Percentiles rank a stretch among this genome's conserved stretches.
phyloP scores from a whole-genome alignment of 2,113 vertebrate species.

The Ascaphus truei region DNA sequence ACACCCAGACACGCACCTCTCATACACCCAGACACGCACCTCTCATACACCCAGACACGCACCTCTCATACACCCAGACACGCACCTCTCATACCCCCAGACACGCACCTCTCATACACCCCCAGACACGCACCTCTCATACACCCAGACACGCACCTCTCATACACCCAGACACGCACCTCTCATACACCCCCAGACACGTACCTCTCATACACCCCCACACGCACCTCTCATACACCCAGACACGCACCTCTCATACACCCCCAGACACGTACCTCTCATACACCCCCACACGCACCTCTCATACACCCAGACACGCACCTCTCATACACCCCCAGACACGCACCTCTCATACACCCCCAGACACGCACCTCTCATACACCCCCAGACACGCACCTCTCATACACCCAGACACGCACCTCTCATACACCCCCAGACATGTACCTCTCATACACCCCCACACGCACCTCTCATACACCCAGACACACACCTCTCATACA shows the following conservation, averaged over 20 bases:
- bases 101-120: background rate
- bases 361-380: background rate
- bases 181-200: too few relatives aligned
- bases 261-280: background rate
- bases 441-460: background rate
- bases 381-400: too few relatives aligned
- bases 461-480: too few relatives aligned
- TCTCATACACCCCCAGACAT: background rate
- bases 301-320: constrained; percentile 5
- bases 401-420: background rate
- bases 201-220: background rate
- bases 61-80: background rate
- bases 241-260: background rate
- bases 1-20: background rate
- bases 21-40: constrained; percentile 5
- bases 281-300: background rate
- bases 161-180: constrained; percentile 5
- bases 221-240: too few relatives aligned
- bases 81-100: background rate
- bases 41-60: too few relatives aligned
- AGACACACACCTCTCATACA: constrained; percentile 13
- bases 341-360: too few relatives aligned
- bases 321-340: too few relatives aligned
- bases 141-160: background rate
- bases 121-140: background rate